A percentile compares a stretch with the other conserved stretches of the same genome.
Evolutionary conservation across 1,140 invertebrate genomes (phyloP).

Genomic region (Drosophila sp.): DNA sequence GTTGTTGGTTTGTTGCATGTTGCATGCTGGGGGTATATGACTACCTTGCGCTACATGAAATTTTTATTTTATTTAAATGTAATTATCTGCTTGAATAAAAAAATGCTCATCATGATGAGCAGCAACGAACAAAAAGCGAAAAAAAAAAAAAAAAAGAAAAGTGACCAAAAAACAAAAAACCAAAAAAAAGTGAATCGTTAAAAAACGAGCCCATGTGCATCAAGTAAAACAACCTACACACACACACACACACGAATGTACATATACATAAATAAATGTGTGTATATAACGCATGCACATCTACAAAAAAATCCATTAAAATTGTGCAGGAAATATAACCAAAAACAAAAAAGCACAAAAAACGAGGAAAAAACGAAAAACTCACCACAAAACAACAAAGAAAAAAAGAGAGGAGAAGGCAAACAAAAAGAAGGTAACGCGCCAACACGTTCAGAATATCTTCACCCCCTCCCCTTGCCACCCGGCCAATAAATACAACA

Average conservation of each 20-base stretch:
- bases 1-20: not conserved
- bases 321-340: conserved; percentile 77
- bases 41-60: conserved; percentile 69
- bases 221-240: conserved; percentile 60
- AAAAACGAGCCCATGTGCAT: conserved; percentile 52
- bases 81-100: conserved; percentile 83
- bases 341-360: conserved; percentile 46
- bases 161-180: conserved; percentile 9
- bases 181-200: conserved; percentile 12
- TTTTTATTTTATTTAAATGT: conserved; percentile 84
- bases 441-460: conserved; percentile 41
- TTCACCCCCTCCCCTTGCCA: not conserved
- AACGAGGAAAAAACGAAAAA: conserved; percentile 9
- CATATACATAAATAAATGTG: not conserved
- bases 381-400: conserved; percentile 12
- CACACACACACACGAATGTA: conserved; percentile 19
- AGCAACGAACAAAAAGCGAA: conserved; percentile 26
- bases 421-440: conserved; percentile 42
- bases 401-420: conserved; percentile 18
- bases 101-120: conserved; percentile 82
- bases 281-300: conserved; percentile 28
- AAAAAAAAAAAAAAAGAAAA: conserved; percentile 23
- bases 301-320: conserved; percentile 76
- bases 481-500: conserved; percentile 6
- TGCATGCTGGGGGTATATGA: conserved; percentile 4